A percentile compares a stretch with the other conserved stretches of the same genome.
Conservation (phyloP, 2,888 invertebrate genomes). For the Lordiphosa andalusiaca region DNA sequence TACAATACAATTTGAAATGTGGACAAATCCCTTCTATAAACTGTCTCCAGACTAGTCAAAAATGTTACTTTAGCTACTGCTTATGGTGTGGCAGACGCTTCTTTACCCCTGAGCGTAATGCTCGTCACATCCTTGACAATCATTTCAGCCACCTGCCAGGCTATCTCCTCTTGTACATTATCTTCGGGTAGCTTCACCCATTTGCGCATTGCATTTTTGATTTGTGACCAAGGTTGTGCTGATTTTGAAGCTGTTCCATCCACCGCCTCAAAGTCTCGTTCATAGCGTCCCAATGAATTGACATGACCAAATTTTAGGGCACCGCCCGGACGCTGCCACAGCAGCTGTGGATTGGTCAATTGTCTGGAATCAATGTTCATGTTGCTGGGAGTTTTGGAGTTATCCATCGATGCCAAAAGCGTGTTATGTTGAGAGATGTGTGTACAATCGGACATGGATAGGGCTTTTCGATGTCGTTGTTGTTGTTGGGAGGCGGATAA, state of each 20-base stretch:
- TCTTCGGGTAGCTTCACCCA: conserved; percentile 92
- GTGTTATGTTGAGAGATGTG: conserved; percentile 88
- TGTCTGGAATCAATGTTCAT: conserved; percentile 92
- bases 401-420: conserved; percentile 88
- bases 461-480: conserved; percentile 80
- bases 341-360: conserved; percentile 91
- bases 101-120: conserved; percentile 82
- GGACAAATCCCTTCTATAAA: too few relatives aligned
- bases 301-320: conserved; percentile 92
- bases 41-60: too few relatives aligned
- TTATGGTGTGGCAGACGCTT: too few relatives aligned
- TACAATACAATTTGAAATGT: too few relatives aligned
- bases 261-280: conserved; percentile 89
- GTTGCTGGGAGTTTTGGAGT: conserved; percentile 81
- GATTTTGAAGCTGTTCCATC: conserved; percentile 50
- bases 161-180: conserved; percentile 96
- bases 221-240: conserved; percentile 76
- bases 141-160: conserved; percentile 98
- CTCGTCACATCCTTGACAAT: conserved; percentile 97
- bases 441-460: conserved; percentile 88
- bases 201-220: conserved; percentile 85
- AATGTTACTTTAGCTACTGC: too few relatives aligned
- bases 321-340: conserved; percentile 89
- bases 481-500: conserved; percentile 14
- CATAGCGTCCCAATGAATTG: conserved; percentile 93